Evolutionary conservation across 2,113 vertebrate species (phyloP).

Genomic region (Tylochromis polylepis): DNA sequence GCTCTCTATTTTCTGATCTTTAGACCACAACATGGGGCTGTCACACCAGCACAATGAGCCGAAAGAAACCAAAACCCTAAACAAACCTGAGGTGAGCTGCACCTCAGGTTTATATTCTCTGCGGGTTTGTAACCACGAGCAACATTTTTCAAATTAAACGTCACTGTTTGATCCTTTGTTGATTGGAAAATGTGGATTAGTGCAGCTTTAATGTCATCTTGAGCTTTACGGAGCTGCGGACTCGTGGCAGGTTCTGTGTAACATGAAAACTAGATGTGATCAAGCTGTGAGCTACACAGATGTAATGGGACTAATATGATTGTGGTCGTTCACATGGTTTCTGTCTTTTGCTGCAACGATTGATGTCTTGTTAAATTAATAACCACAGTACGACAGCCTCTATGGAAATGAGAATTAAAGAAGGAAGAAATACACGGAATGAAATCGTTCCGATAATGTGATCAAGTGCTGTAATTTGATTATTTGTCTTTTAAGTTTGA

Average conservation of each 20-base stretch:
- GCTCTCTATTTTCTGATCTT: no score
- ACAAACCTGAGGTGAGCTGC: background rate
- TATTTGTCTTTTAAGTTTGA: background rate
- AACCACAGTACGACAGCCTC: background rate
- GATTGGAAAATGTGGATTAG: background rate
- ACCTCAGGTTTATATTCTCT: background rate
- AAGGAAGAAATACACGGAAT: background rate
- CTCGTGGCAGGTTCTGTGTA: background rate
- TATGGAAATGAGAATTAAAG: background rate
- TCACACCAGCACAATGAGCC: background rate
- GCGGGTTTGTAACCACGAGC: background rate
- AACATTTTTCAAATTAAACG: background rate
- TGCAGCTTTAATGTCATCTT: background rate
- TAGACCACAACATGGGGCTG: background rate
- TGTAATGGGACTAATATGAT: background rate
- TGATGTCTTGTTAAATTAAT: constrained; percentile 25
- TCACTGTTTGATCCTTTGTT: background rate
- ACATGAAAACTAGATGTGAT: background rate
- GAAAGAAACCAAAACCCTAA: background rate
- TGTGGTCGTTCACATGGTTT: background rate
- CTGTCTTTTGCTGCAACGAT: background rate
- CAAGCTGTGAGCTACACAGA: background rate
- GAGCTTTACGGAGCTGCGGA: background rate
- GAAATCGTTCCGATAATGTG: background rate
- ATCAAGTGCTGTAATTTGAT: background rate